phyloP scores from a whole-genome alignment of 2,113 vertebrate genomes.

The Mastomys coucha region DNA sequence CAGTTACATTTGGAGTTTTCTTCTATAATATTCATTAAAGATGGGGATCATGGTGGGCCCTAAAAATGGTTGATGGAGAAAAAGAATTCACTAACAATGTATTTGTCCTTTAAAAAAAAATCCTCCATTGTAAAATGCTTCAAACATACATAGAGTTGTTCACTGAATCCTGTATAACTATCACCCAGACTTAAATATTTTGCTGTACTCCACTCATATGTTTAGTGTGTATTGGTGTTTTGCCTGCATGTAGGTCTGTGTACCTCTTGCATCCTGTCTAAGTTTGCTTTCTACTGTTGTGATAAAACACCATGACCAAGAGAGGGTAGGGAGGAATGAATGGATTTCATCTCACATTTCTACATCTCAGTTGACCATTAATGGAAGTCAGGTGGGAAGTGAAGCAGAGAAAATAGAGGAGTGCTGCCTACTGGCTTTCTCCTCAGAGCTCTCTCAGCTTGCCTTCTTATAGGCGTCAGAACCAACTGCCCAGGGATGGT shows the following conservation, averaged over 20 bases:
- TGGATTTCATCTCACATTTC: background rate
- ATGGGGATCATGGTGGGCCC: constrained; percentile 35
- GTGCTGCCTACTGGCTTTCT: background rate
- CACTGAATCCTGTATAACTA: background rate
- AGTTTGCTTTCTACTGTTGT: background rate
- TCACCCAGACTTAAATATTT: constrained; percentile 48
- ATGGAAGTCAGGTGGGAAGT: background rate
- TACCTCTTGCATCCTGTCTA: background rate
- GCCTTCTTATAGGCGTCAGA: background rate
- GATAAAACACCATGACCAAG: background rate
- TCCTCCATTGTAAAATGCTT: constrained; percentile 35
- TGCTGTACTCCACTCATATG: constrained; percentile 20
- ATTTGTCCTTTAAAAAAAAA: constrained; percentile 52
- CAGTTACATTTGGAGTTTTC: constrained; percentile 72
- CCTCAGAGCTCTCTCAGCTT: background rate
- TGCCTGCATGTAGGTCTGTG: background rate
- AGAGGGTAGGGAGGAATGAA: background rate
- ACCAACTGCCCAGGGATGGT: background rate
- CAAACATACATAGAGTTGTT: constrained; percentile 22
- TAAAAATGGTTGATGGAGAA: constrained; percentile 61
- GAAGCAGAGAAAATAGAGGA: background rate
- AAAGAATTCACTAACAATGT: constrained; percentile 40
- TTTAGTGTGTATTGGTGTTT: background rate
- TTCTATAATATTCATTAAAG: constrained; percentile 57
- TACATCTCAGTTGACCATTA: background rate